A percentile compares a stretch with the other conserved stretches of the same genome.
Conservation (phyloP, 2,888 invertebrate genomes). For the Seira sanloemensis region DNA sequence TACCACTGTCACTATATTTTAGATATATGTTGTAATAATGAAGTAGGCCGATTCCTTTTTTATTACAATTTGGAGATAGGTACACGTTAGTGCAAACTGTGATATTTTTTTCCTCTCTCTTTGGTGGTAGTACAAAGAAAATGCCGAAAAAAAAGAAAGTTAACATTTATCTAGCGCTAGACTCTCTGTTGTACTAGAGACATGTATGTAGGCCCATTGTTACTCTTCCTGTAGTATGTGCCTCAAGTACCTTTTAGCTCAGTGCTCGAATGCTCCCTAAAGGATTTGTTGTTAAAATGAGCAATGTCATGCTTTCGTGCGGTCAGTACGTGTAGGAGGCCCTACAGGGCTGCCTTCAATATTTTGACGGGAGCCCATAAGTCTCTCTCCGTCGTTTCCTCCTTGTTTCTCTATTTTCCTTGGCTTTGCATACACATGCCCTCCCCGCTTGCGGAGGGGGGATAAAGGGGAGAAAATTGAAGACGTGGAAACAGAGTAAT, state of each 20-base stretch:
- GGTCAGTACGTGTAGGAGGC: slow-evolving; percentile 51
- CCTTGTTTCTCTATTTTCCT: too few species aligned
- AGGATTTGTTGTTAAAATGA: slow-evolving; percentile 60
- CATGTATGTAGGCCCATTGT: too few species aligned
- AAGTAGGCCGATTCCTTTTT: too few species aligned
- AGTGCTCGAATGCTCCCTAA: slow-evolving; percentile 34
- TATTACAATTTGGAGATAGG: too few species aligned
- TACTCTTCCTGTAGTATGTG: not conserved
- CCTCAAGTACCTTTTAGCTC: not conserved
- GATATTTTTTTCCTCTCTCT: not conserved
- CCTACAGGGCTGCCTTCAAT: slow-evolving; percentile 37
- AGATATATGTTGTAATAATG: not conserved
- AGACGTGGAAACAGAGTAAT: not conserved
- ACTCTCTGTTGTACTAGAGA: too few species aligned
- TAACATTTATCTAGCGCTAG: too few species aligned
- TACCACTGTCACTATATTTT: not conserved
- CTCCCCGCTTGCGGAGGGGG: not conserved
- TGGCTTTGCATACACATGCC: too few species aligned
- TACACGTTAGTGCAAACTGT: too few species aligned
- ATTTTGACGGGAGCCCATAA: too few species aligned
- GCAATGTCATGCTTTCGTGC: slow-evolving; percentile 58
- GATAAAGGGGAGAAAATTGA: not conserved
- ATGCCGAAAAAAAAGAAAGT: too few species aligned
- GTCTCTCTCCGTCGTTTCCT: too few species aligned
- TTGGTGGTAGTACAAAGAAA: not conserved